Conservation (phyloP, 2,888 invertebrate species). For the Actias luna region DNA sequence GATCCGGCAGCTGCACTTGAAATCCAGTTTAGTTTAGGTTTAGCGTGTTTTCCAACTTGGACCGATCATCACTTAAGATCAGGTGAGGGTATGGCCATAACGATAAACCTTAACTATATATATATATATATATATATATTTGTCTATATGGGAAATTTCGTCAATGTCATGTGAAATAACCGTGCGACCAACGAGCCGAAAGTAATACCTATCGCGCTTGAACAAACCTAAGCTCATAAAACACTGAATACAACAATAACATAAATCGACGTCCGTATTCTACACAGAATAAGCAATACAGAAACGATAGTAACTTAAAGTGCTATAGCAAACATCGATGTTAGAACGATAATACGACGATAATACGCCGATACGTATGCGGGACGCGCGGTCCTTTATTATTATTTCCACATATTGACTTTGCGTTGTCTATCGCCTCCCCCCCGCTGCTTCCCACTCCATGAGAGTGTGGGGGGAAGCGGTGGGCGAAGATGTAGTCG, state of each 20-base stretch:
- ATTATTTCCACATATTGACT: conserved; percentile 80
- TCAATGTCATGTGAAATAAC: no score
- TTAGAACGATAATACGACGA: conserved; percentile 55
- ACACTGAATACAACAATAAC: conserved; percentile 12
- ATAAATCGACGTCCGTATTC: conserved; percentile 13
- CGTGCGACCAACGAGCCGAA: no score
- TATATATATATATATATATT: no score
- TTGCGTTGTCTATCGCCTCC: conserved; percentile 62
- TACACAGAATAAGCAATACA: conserved; percentile 19
- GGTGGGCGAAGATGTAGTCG: conserved; percentile 47
- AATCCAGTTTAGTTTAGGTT: no score
- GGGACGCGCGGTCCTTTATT: conserved; percentile 68
- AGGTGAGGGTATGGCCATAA: no score
- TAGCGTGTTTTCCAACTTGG: no score
- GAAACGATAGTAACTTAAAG: conserved; percentile 27
- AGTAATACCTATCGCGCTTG: no score
- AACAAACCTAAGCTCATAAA: conserved; percentile 3
- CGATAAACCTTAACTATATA: no score
- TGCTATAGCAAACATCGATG: conserved; percentile 30
- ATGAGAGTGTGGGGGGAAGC: conserved; percentile 21
- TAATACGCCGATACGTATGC: conserved; percentile 73
- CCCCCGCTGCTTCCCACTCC: conserved; percentile 19
- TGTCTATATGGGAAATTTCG: no score
- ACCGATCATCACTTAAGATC: no score
- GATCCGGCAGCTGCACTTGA: no score